Conservation (phyloP, 2,888 invertebrate genomes). For the Brachypalpus laphriformis region DNA sequence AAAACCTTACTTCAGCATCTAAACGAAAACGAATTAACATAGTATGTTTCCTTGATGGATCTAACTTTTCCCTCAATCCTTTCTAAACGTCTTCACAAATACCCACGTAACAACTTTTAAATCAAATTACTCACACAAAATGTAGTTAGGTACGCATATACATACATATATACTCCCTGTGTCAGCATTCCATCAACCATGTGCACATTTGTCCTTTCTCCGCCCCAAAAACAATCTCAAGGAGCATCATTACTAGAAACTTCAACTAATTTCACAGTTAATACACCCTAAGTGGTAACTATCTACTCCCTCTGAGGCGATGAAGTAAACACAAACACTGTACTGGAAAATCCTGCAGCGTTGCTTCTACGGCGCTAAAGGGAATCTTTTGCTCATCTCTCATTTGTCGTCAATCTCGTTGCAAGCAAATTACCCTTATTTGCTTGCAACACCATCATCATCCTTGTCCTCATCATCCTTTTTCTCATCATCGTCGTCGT, state of each 20-base stretch:
- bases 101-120: background rate
- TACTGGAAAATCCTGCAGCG: background rate
- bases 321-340: background rate
- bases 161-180: no score
- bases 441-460: slow-evolving; percentile 68
- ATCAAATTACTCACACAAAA: background rate
- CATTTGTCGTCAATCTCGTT: slow-evolving; percentile 70
- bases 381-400: slow-evolving; percentile 49
- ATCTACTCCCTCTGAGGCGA: background rate
- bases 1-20: background rate
- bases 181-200: background rate
- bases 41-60: background rate
- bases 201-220: background rate
- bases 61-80: background rate
- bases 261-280: slow-evolving; percentile 68
- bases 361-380: slow-evolving; percentile 27
- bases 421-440: slow-evolving; percentile 71
- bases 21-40: background rate
- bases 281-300: slow-evolving; percentile 55
- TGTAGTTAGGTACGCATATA: no score
- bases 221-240: background rate
- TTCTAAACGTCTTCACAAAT: background rate
- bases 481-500: background rate
- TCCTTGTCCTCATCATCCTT: slow-evolving; percentile 24
- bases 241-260: slow-evolving; percentile 23